A percentile compares a stretch with the other conserved stretches of the same genome.
Evolutionary conservation across 2,113 vertebrate genomes (phyloP).

Genomic region (Lates calcarifer): DNA sequence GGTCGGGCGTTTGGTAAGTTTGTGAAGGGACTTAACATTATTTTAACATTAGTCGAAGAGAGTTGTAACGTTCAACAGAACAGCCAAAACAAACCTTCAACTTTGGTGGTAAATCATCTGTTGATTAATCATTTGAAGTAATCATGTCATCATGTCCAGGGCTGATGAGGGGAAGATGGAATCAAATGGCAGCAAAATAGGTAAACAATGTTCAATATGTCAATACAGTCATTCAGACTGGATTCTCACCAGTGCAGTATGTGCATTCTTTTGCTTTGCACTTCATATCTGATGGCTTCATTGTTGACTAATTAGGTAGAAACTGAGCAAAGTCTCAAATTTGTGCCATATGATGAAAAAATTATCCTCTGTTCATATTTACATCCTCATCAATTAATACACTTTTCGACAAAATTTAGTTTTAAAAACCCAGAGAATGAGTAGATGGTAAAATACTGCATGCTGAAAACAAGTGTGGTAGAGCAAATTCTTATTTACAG

Average conservation of each 20-base stretch:
- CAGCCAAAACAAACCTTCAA: background rate
- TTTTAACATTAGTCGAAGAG: slow-evolving; percentile 18
- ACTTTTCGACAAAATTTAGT: slow-evolving; percentile 4
- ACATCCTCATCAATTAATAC: background rate
- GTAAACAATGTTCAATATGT: background rate
- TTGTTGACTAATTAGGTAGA: slow-evolving; percentile 21
- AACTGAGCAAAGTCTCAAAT: slow-evolving; percentile 7
- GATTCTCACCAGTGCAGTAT: slow-evolving; percentile 41
- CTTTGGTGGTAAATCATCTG: slow-evolving; percentile 3
- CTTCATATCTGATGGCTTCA: background rate
- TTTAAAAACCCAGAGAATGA: slow-evolving; percentile 19
- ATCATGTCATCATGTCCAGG: slow-evolving; percentile 12
- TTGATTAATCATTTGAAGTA: slow-evolving; percentile 29
- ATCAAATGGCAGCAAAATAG: background rate
- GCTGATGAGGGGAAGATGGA: slow-evolving; percentile 2
- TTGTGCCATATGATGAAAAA: slow-evolving; percentile 16
- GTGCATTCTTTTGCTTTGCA: slow-evolving; percentile 18
- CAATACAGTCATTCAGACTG: background rate
- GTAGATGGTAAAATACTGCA: slow-evolving; percentile 48
- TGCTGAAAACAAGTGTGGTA: slow-evolving; percentile 47
- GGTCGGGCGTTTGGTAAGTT: slow-evolving; percentile 2
- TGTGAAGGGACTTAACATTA: slow-evolving; percentile 6
- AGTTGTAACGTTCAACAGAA: background rate
- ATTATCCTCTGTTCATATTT: slow-evolving; percentile 15
- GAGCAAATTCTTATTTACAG: slow-evolving; percentile 64